Evolutionary conservation across 2,797 vertebrate species (phyloP).

Genomic region (Salarias fasciatus): DNA sequence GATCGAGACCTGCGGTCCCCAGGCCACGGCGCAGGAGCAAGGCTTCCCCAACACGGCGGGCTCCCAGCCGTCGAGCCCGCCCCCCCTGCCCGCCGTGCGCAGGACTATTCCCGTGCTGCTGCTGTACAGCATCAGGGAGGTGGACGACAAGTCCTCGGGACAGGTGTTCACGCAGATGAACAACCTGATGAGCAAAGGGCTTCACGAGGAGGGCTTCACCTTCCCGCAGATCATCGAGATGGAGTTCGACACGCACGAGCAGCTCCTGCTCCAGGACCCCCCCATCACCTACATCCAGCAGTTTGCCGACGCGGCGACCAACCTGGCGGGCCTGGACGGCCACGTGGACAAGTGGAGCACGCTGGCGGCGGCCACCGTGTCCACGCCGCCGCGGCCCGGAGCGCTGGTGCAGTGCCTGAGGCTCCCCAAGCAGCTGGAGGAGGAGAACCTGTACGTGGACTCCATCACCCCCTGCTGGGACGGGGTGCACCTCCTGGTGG

Average conservation of each 20-base stretch:
- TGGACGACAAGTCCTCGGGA: constrained; percentile 94
- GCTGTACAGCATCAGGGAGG: constrained; percentile 97
- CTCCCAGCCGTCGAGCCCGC: constrained; percentile 69
- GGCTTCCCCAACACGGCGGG: constrained; percentile 81
- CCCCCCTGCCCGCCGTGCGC: constrained; percentile 77
- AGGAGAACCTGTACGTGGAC: constrained; percentile 96
- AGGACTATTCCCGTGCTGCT: constrained; percentile 96
- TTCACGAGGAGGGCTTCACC: constrained; percentile 98
- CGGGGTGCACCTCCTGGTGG: constrained; percentile 94
- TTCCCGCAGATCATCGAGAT: constrained; percentile 99
- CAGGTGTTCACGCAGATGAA: constrained; percentile 99
- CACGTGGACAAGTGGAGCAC: constrained; percentile 96
- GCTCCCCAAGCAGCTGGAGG: constrained; percentile 95
- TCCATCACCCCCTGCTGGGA: constrained; percentile 98
- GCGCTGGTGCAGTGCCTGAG: constrained; percentile 95
- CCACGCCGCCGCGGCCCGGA: constrained; percentile 88
- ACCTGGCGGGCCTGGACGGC: constrained; percentile 87
- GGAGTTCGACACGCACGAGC: constrained; percentile 97
- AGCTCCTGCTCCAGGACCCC: constrained; percentile 96
- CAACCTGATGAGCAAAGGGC: constrained; percentile 96
- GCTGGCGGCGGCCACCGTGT: constrained; percentile 69
- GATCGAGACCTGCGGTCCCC: constrained; percentile 90
- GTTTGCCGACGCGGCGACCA: constrained; percentile 95
- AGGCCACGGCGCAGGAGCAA: constrained; percentile 88
- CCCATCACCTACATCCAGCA: constrained; percentile 99